phyloP scores from a whole-genome alignment of 2,888 invertebrate genomes.

The Carabus problematicus region DNA sequence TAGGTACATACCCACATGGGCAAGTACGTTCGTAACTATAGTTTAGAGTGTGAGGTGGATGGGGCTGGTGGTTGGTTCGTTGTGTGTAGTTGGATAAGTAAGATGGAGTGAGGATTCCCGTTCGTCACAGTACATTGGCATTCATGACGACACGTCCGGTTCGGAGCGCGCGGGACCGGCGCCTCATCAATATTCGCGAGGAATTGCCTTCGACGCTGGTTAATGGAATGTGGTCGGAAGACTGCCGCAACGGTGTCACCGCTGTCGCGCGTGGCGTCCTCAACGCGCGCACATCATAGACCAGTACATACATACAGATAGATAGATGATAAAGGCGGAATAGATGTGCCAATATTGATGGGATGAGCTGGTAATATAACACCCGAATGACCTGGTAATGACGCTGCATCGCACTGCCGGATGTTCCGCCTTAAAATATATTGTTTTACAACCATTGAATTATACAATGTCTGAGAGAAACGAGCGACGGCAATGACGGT shows the following conservation, averaged over 20 bases:
- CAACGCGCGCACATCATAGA: too few relatives aligned
- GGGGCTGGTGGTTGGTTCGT: slow-evolving; percentile 35
- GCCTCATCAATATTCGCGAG: slow-evolving; percentile 56
- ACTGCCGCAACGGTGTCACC: slow-evolving; percentile 23
- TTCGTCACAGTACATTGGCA: slow-evolving; percentile 48
- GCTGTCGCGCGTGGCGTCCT: too few relatives aligned
- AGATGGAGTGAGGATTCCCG: slow-evolving; percentile 9
- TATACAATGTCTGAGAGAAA: slow-evolving; percentile 43
- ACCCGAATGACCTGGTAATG: slow-evolving; percentile 3
- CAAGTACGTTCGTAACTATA: too few relatives aligned
- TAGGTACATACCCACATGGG: too few relatives aligned
- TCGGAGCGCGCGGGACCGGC: slow-evolving; percentile 47
- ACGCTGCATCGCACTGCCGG: neutral
- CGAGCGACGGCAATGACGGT: slow-evolving; percentile 43
- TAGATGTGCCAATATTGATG: too few relatives aligned
- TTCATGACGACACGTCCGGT: slow-evolving; percentile 51
- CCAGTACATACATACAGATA: too few relatives aligned
- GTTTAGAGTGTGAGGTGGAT: neutral
- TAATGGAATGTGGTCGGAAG: slow-evolving; percentile 56
- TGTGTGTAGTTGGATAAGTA: slow-evolving; percentile 28
- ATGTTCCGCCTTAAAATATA: slow-evolving; percentile 43
- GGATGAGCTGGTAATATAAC: neutral
- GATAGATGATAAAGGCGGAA: too few relatives aligned
- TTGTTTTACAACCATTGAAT: slow-evolving; percentile 50
- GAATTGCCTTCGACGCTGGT: slow-evolving; percentile 56